Evolutionary conservation across 2,113 vertebrate genomes (phyloP), one percentile per base, ranked within the genome.

Genomic region (Chaetura pelagica): DNA sequence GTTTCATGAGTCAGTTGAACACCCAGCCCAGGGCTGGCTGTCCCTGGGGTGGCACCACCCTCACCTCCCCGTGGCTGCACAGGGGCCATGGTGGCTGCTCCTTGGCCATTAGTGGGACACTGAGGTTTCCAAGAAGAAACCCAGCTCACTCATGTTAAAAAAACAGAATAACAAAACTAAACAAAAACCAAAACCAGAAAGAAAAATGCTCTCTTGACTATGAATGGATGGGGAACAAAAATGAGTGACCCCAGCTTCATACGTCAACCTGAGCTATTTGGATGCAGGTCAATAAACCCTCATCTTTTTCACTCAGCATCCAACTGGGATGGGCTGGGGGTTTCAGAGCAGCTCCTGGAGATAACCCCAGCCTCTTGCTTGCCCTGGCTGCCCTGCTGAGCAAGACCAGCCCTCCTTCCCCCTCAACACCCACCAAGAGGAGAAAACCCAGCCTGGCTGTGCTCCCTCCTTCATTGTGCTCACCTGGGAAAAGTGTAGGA

Each of bases 41-140:
- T 46, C 75, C 0, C 0, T 1, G 4, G 32, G 44, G 48, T 13
- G 27, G 34, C 9, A 6, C 34, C 52, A 13, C 0, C 2, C 12
- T 54, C 76, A 24, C 4, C 44, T 16, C 14, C 48, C 0, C 1
- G 4, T 15, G 1, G 1, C 34, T 30, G 55, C 35, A 11, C 35
- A 7, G 64, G 57, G 42, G 12, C 32, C 24, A 11, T 5, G 1
- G 62, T 17, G 42, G 54, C 5, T 69, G 44, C 12, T 38, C 12
- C 11, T 35, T 29, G 68, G 80, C 20, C 44, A 21, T 21, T 2
- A 40, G 35, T 0, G 4, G 29, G 74, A 27, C 69, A 72, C 9
- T 0, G 8, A 38, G 63, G 42, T 4, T 58, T 58, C 3, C 9
- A 67, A 54, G 46, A 46, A 68, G 12, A n/a, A 81, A 20, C 7